Conservation (phyloP, 1,140 invertebrate species). For the Gonatopus flavifemur region DNA sequence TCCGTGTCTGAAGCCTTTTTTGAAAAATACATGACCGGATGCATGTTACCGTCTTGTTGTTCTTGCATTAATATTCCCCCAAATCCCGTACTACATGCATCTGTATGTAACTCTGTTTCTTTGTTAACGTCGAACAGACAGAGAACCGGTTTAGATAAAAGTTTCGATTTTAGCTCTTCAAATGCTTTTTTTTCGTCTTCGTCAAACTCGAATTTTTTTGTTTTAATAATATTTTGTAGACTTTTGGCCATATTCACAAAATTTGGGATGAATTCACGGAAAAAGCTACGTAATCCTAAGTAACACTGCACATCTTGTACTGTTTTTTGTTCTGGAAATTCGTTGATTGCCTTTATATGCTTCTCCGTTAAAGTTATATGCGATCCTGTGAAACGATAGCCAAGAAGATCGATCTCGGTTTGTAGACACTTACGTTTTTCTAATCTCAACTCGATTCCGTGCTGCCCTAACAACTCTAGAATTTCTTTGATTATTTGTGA, state of each 20-base stretch:
- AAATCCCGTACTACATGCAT: background rate
- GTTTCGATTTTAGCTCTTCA: background rate
- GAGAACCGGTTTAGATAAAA: background rate
- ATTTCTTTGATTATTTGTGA: background rate
- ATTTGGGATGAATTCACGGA: background rate
- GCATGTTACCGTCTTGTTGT: background rate
- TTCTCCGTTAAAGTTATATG: background rate
- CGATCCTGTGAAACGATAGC: background rate
- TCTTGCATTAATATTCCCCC: constrained; percentile 2
- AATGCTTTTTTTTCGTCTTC: background rate
- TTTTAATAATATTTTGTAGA: background rate
- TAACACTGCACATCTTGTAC: background rate
- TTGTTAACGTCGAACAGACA: background rate
- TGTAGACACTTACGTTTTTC: background rate
- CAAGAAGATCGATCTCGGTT: background rate
- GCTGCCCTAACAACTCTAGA: background rate
- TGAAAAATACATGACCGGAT: background rate
- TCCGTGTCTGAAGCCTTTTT: background rate
- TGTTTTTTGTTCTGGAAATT: background rate
- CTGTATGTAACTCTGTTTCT: background rate
- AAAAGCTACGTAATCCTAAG: background rate
- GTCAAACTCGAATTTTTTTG: background rate
- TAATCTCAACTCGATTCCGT: background rate
- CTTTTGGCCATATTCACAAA: background rate
- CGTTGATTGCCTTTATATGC: background rate